Conservation (phyloP, 2,888 invertebrate genomes). For the Meta bourneti region DNA sequence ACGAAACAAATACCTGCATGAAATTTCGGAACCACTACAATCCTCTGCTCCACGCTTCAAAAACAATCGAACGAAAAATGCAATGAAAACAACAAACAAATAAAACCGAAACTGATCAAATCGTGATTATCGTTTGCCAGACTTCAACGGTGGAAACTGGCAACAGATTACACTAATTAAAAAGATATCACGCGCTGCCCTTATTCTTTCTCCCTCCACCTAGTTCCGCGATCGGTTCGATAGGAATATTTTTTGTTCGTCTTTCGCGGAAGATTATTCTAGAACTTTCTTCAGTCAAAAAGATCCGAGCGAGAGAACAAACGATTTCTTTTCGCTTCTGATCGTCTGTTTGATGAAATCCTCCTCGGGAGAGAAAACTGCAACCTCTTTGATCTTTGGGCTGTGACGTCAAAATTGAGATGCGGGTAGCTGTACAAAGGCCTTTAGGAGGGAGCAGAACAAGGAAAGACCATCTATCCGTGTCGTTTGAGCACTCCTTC, state of each 20-base stretch:
- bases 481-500: not conserved
- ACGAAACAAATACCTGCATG: too few species aligned
- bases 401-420: constrained; percentile 61
- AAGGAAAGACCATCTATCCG: not conserved
- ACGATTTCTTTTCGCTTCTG: constrained; percentile 36
- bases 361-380: constrained; percentile 10
- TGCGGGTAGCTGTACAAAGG: constrained; percentile 31
- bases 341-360: constrained; percentile 14
- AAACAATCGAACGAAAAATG: not conserved
- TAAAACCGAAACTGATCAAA: not conserved
- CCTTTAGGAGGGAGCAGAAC: not conserved
- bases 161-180: constrained; percentile 24
- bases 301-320: constrained; percentile 38
- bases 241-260: not conserved
- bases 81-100: not conserved
- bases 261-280: constrained; percentile 22
- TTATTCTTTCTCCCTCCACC: not conserved
- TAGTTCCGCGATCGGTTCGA: not conserved
- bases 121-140: not conserved
- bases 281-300: constrained; percentile 24
- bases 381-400: constrained; percentile 48
- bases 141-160: not conserved
- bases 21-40: not conserved
- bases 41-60: not conserved
- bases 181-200: constrained; percentile 1